Base-by-base conservation (phyloP, 2,888 invertebrate genomes). In the Dasypogon diadema region DNA sequence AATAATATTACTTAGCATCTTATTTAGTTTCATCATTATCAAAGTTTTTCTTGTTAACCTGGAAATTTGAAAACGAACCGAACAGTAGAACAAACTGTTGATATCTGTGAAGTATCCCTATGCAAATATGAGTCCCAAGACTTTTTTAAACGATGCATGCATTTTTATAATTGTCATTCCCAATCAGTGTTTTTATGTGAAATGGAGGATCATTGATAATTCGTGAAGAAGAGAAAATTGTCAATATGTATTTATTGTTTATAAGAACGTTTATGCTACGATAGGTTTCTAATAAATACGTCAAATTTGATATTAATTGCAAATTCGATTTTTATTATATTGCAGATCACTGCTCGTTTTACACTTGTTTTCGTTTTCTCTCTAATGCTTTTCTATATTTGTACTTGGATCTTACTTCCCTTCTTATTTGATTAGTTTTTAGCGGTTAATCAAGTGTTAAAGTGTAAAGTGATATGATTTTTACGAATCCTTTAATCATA, bases 31-130 rank as follows among this genome's bases (percentile, higher is more conserved):
- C 18, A 30, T 60, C 8, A 26, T 74, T 5, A 58, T 74, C n/a
- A 74, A 74, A 74, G 30, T 74, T 74, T 74, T 16, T 30, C 58
- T 74, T 74, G 74, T 74, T 74, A 74, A 26, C 30, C 54, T 75
- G 46, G 65, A 46, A 68, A 16, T 70, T 42, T 42, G 54, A 56
- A n/a, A 63, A 51, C 18, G n/a, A 42, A 55, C 6, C 12, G 58
- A 60, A 24, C 21, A 26, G 14, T 48, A 51, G 51, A 74, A 58
- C 24, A 60, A 6, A 12, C n/a, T 42, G 42, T 42, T 42, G 42
- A 42, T 42, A 12, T 2, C 42, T 12, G 42, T 42, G 12, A 42
- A 42, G 42, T 42, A 3, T 42, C n/a, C 42, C n/a, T 42, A 12
- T 12, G 12, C 42, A 6, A 42, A 42, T 42, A 42, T 42, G 10